Conservation (phyloP, 2,797 vertebrate genomes). For the Sebastes glaucus region DNA sequence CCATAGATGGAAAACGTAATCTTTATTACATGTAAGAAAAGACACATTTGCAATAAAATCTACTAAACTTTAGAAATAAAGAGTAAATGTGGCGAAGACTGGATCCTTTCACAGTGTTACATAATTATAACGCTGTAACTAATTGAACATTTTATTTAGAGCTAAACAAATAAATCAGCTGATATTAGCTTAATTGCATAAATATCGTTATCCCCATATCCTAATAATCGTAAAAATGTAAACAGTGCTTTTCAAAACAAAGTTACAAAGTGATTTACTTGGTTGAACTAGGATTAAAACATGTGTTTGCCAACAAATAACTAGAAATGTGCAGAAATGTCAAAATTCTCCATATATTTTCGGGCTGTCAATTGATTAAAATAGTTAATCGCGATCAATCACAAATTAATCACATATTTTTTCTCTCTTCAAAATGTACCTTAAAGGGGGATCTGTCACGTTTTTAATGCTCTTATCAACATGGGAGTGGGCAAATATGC, state of each 20-base stretch:
- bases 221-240: background rate
- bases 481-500: too few relatives aligned
- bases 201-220: background rate
- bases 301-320: background rate
- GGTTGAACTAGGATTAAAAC: background rate
- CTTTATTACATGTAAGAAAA: background rate
- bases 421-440: too few relatives aligned
- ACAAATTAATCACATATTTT: too few relatives aligned
- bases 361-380: too few relatives aligned
- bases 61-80: background rate
- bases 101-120: background rate
- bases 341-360: too few relatives aligned
- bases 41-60: background rate
- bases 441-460: too few relatives aligned
- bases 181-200: background rate
- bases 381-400: too few relatives aligned
- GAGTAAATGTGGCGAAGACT: background rate
- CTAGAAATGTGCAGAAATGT: background rate
- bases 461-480: too few relatives aligned
- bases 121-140: background rate
- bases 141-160: background rate
- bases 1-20: background rate
- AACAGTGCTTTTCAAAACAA: background rate
- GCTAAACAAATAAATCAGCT: background rate
- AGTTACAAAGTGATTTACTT: background rate